phyloP scores from a whole-genome alignment of 2,888 invertebrate species.

The Pachydiplax longipennis region DNA sequence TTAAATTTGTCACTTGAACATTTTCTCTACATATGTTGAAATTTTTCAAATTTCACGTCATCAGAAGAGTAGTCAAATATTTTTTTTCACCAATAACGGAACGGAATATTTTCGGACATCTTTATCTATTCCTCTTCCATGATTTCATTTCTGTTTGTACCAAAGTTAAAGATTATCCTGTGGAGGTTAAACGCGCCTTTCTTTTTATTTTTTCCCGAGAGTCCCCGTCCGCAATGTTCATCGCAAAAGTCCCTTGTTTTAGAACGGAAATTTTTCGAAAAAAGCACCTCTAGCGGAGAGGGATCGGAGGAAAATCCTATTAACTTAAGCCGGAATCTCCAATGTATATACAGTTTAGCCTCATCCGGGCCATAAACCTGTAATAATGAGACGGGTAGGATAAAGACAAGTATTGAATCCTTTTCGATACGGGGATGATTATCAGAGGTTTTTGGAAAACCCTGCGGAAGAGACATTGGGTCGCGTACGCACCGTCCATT shows the following conservation, averaged over 20 bases:
- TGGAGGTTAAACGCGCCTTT: background rate
- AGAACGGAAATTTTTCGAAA: background rate
- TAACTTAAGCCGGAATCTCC: background rate
- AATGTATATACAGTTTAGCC: background rate
- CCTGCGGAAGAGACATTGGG: background rate
- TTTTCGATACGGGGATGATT: background rate
- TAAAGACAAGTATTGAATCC: background rate
- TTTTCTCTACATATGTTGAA: no score
- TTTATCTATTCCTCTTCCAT: no score
- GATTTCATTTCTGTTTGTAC: background rate
- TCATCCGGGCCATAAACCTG: background rate
- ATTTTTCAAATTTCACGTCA: no score
- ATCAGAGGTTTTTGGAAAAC: background rate
- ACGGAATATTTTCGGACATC: no score
- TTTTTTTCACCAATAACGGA: no score
- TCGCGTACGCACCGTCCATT: background rate
- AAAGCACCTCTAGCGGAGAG: background rate
- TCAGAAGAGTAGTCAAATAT: no score
- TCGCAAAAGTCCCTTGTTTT: background rate
- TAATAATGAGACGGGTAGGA: background rate
- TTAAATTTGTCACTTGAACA: no score
- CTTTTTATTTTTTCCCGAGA: background rate
- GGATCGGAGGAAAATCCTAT: conserved; percentile 4
- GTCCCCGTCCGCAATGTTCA: background rate
- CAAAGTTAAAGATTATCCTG: background rate